These are phyloP conservation scores for Chrysopilus asiliformis DNA, from an alignment of 2,888 invertebrate genomes.

Conservation along the genomic window DNA sequence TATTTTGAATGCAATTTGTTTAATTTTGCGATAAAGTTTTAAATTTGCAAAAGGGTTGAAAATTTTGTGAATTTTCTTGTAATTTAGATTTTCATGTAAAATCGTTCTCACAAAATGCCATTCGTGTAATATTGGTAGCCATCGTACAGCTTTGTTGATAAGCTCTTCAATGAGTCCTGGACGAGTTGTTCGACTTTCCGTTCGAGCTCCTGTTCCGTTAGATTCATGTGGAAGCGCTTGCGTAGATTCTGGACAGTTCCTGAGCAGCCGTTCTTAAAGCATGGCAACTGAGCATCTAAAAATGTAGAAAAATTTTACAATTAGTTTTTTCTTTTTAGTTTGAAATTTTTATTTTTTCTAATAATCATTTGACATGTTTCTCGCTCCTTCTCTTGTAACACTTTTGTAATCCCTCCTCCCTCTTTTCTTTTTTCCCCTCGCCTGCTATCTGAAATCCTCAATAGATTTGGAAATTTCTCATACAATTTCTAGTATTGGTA, in stretches of 20 bases:
- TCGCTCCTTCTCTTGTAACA: no score
- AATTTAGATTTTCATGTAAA: slow-evolving; percentile 37
- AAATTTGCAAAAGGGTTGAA: no score
- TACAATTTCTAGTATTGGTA: no score
- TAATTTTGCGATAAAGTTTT: background rate
- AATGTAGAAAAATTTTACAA: no score
- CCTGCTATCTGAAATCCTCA: no score
- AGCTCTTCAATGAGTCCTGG: slow-evolving; percentile 85
- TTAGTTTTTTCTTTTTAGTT: no score
- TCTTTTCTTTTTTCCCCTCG: no score
- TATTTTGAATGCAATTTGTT: background rate
- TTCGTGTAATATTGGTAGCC: slow-evolving; percentile 99
- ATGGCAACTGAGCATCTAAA: slow-evolving; percentile 85
- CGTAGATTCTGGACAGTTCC: slow-evolving; percentile 83
- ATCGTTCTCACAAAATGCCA: slow-evolving; percentile 57
- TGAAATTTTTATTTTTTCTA: no score
- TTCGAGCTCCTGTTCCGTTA: slow-evolving; percentile 91
- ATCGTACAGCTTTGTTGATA: slow-evolving; percentile 96
- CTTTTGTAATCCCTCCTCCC: no score
- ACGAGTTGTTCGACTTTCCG: slow-evolving; percentile 87
- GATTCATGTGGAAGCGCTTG: slow-evolving; percentile 84
- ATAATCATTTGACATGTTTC: no score
- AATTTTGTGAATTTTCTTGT: no score
- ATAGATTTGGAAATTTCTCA: no score
- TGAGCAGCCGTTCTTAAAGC: slow-evolving; percentile 80